Percentiles rank a stretch among this genome's conserved stretches.
Conservation (phyloP, 1,140 invertebrate genomes). For the Stenopsyche tienmushanensis region DNA sequence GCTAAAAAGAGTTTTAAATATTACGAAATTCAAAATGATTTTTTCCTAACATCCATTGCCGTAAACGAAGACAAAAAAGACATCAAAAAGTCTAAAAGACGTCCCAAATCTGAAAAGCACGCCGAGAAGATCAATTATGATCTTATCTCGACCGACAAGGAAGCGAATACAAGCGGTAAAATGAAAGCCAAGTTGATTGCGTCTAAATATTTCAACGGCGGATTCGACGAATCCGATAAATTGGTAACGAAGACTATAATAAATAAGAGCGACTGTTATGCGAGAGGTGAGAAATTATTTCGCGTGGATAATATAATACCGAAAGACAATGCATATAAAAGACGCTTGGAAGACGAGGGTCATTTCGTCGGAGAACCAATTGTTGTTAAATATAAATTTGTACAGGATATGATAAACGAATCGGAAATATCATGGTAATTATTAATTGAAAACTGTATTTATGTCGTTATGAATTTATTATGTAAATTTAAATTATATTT, state of each 20-base stretch:
- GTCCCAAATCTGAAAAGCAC: too few relatives aligned
- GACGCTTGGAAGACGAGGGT: constrained; percentile 5
- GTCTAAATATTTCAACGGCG: constrained; percentile 8
- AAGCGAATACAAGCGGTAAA: background rate
- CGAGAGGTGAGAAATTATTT: background rate
- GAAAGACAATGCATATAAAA: background rate
- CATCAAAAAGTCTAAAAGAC: too few relatives aligned
- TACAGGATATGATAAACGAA: background rate
- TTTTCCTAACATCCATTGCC: constrained; percentile 3
- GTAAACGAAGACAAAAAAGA: background rate
- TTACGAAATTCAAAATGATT: constrained; percentile 19
- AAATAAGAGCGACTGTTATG: background rate
- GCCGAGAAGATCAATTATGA: constrained; percentile 1
- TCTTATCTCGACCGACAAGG: background rate
- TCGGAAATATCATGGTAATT: constrained; percentile 1
- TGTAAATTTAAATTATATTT: constrained; percentile 1
- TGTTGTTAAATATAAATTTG: background rate
- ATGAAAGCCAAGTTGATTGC: background rate
- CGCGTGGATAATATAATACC: background rate
- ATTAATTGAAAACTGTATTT: constrained; percentile 1
- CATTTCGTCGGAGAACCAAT: constrained; percentile 3
- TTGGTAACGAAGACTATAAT: background rate
- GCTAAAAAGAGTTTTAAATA: too few relatives aligned
- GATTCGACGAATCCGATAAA: background rate
- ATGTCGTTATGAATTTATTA: background rate